Evolutionary conservation across 2,113 vertebrate species (phyloP), one percentile per base, ranked within the genome.

Genomic region (Catharus fuscescens): DNA sequence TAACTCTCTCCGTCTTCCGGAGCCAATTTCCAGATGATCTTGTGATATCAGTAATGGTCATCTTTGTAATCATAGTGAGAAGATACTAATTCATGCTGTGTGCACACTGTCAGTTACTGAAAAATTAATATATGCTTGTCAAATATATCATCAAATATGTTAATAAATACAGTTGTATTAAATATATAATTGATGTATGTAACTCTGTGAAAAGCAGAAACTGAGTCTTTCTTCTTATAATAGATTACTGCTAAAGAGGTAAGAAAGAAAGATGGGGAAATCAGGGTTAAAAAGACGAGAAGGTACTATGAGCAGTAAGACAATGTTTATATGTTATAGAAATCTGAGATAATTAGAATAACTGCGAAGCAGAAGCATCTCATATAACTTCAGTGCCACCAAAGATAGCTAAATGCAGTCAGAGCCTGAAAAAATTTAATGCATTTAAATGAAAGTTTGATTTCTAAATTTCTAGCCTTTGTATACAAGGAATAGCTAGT

Each of bases 1-100:
- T 89, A 93, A 50, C 21, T 67, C 44, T 62, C 26, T 92, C 74
- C 73, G 26, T 93, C 88, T 95, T 92, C 83, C 14, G 6, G 59
- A 97, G 32, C 4, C 78, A 66, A 65, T 92, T 97, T 95, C 73
- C 62, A 72, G 62, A 21, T 5, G 31, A 79, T 79, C 78, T 87
- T 60, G 57, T 78, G 65, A 67, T n/a, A 79, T 23, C 90, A 50
- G 10, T 45, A 77, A 86, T 52, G 34, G 6, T 36, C 34, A 9
- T 62, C n/a, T 88, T 89, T 90, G 65, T 64, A 89, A 78, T 42
- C 64, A 34, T 25, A 85, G 77, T 36, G 53, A 90, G 18, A 73
- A 66, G 36, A 60, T 80, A 77, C 29, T 56, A 24, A 90, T 86
- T 74, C 56, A 60, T 70, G 50, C 31, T 88, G 36, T 59, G 90